Evolutionary conservation across 2,888 invertebrate species (phyloP), one percentile per base, ranked within the genome.

Genomic region (Eupeodes latifasciatus): DNA sequence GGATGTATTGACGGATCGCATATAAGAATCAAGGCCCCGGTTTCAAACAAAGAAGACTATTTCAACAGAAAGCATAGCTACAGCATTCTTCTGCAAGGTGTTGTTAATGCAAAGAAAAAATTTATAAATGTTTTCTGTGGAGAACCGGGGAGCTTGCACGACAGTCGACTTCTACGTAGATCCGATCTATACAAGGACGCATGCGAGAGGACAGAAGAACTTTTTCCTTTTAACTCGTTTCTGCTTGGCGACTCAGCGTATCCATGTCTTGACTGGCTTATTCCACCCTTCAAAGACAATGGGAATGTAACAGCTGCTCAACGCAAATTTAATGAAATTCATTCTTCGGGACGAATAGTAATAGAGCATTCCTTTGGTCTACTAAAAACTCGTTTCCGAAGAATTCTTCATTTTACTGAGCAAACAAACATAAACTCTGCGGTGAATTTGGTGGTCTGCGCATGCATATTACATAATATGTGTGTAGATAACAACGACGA

Each of bases 341-440:
- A 40, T 40, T 40, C 40, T 40, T 40, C 40, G 40, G 67, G 91
- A 12, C 81, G 92, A 82, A 90, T 91, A 1, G 85, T 91, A 10
- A 89, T 91, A 7, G 91, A 91, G 89, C 89, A 91, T 89, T 88
- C 91, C 6, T 91, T 91, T 82, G 91, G 91, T 14, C 53, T 91
- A 9, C 78, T 92, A 19, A 92, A 92, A 87, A 62, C 87, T 9
- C 77, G 91, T 27, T 92, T 91, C 83, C 84, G 91, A 44, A 85
- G 91, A 61, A 72, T 91, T 47, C 76, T 91, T 5, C 89, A 90
- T 69, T 89, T 90, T 69, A 89, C 89, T 5, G 90, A 91, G 64
- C 89, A 88, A 72, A 77, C 66, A 12, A 66, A 90, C 66, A 69
- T 90, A 5, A 69, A 77, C 34, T 71, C 64, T 47, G 66, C 90